Conservation (phyloP, 1,140 invertebrate species). For the Bombus vancouverensis region DNA sequence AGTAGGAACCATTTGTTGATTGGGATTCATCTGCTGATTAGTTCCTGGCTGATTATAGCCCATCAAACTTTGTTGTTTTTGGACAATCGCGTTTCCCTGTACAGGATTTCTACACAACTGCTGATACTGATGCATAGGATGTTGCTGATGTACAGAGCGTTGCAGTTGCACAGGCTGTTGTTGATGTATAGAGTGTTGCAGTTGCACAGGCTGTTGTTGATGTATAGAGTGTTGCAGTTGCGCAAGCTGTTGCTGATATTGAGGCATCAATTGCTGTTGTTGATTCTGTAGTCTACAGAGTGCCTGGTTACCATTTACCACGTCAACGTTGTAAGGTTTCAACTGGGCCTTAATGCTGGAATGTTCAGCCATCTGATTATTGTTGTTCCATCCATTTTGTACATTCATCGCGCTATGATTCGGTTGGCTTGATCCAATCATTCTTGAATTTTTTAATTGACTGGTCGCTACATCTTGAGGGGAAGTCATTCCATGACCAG, state of each 20-base stretch:
- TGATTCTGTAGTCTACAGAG: not conserved
- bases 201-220: not conserved
- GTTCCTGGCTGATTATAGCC: not conserved
- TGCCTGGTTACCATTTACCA: not conserved
- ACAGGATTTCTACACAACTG: slow-evolving; percentile 5
- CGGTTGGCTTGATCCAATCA: not conserved
- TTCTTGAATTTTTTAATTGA: slow-evolving; percentile 35
- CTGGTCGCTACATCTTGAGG: slow-evolving; percentile 48
- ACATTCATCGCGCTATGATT: slow-evolving; percentile 8
- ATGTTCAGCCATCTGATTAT: not conserved
- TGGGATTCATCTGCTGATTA: not conserved
- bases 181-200: too few relatives aligned
- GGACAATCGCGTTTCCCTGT: not conserved
- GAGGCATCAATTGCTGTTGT: not conserved
- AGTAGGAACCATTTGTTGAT: not conserved
- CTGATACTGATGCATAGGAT: not conserved
- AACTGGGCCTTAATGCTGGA: not conserved
- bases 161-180: not conserved
- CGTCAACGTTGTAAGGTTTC: not conserved
- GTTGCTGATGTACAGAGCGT: not conserved
- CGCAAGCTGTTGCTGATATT: not conserved
- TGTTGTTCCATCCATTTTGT: slow-evolving; percentile 1
- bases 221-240: too few relatives aligned
- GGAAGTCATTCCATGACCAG: slow-evolving; percentile 50
- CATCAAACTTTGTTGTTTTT: slow-evolving; percentile 15